These are phyloP conservation scores for Acanthacorydalis orientalis DNA, from an alignment of 2,888 invertebrate species.

Conservation along the genomic window DNA sequence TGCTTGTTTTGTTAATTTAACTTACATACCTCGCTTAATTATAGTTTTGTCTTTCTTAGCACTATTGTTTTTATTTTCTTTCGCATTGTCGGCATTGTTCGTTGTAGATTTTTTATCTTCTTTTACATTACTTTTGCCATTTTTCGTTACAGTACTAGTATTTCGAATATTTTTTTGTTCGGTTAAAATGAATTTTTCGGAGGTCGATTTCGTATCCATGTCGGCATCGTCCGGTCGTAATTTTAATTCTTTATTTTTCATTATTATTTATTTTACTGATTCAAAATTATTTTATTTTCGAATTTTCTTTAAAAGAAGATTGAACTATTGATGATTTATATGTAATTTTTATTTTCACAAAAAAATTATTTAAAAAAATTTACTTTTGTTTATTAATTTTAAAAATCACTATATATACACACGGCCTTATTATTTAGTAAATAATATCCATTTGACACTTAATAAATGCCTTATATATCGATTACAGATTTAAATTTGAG, in stretches of 20 bases:
- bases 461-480: no score
- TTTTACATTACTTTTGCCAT: neutral
- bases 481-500: no score
- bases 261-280: neutral
- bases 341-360: no score
- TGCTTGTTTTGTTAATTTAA: no score
- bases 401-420: no score
- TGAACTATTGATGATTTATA: no score
- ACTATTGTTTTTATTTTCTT: neutral
- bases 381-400: no score
- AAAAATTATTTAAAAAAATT: no score
- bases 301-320: no score
- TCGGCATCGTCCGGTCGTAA: neutral
- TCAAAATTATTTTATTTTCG: no score
- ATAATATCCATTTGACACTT: no score
- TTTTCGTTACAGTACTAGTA: neutral
- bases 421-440: no score
- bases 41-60: neutral
- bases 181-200: neutral
- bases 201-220: neutral
- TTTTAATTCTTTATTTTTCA: neutral
- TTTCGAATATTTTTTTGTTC: neutral
- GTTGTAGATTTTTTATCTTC: neutral
- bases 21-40: neutral
- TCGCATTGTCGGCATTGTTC: neutral